Base-by-base conservation (phyloP, 2,113 vertebrate genomes). In the Onychostoma macrolepis region DNA sequence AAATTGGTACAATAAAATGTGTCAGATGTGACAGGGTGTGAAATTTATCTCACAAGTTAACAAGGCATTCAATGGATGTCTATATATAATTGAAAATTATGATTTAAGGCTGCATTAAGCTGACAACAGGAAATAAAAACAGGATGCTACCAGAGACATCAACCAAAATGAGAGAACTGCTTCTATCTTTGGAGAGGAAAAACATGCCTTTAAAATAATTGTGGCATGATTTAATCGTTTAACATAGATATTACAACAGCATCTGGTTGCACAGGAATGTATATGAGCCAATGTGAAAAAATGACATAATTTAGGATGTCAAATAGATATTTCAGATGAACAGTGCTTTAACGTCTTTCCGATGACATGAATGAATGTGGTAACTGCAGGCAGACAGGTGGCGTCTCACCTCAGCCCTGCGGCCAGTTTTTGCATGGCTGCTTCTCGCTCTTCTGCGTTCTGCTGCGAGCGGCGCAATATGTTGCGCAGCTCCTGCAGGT, bases 391-490 rank as follows among this genome's bases (percentile, higher is more conserved):
- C 36, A 67, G 69, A 58, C n/a, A 4, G 69, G 56, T 67, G 41
- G 65, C 53, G 85, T 48, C 92, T 95, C 91, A 98, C 97, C 96
- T 95, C 80, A 97, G 95, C 87, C 97, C 96, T 3, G 95, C 91
- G 10, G 96, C 97, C 83, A 99, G 94, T 91, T 95, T 96, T 89
- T 96, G 90, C 89, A 98, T 94, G 45, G 94, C 92, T 8, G 84
- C 90, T 12, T 95, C 94, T 63, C 97, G 97, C 90, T 99, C 96
- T 45, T 98, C 96, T 21, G 97, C 93, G 85, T 96, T 97, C 87
- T 95, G 93, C 33, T 98, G 96, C 17, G 97, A 95, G 65, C 96
- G 96, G 12, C 94, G 95, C 38, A 99, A 84, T 9, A 96, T 91
- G 78, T 95, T 95, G 88, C 95, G 95, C 80, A 97, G 87, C 90